phyloP scores from a whole-genome alignment of 2,113 vertebrate genomes.

The Pongo pygmaeus region DNA sequence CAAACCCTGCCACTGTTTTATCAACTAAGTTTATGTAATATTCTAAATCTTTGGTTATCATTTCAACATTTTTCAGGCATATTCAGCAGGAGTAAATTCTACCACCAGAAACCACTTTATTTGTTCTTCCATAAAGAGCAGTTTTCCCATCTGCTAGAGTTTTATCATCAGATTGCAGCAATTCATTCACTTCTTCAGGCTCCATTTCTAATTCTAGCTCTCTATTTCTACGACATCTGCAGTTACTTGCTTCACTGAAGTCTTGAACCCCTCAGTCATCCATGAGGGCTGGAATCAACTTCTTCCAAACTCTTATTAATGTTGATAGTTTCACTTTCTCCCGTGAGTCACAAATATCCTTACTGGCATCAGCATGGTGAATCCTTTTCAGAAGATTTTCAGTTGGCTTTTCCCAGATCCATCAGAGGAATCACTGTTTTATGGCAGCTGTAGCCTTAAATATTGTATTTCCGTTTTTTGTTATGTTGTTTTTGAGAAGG shows the following conservation, averaged over 20 bases:
- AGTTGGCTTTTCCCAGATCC: neutral
- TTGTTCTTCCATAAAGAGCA: neutral
- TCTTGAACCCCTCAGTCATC: neutral
- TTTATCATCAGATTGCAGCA: neutral
- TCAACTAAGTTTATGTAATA: neutral
- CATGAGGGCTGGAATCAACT: neutral
- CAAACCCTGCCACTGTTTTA: neutral
- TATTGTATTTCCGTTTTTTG: no score
- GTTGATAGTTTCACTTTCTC: neutral
- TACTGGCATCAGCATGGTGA: neutral
- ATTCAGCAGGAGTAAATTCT: neutral
- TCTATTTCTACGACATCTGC: neutral
- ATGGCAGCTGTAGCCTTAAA: neutral
- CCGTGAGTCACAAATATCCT: neutral
- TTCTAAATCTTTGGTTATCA: neutral
- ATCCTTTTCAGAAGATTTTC: neutral
- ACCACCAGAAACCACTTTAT: neutral
- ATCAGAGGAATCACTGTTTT: neutral
- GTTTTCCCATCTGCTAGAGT: neutral
- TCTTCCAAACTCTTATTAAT: neutral
- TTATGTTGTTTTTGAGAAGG: no score
- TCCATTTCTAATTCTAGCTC: neutral
- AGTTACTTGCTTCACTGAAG: neutral
- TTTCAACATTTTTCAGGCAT: neutral
- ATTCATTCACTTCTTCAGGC: neutral